These are phyloP conservation scores for Nudaria mundana DNA, from an alignment of 2,888 invertebrate genomes.

Conservation along the genomic window DNA sequence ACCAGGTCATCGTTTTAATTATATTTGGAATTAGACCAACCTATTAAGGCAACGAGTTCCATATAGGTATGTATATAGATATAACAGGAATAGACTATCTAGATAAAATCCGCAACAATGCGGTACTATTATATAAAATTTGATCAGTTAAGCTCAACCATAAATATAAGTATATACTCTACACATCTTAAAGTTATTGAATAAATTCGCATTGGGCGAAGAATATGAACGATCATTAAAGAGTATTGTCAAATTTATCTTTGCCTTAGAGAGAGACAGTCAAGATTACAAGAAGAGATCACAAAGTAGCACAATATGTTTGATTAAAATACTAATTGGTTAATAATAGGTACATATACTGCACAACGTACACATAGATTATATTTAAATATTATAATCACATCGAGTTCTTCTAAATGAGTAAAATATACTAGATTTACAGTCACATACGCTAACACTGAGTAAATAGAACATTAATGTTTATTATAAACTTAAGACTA, in stretches of 20 bases:
- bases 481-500: too few species aligned
- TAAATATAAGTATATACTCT: constrained; percentile 28
- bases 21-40: constrained; percentile 15
- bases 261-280: constrained; percentile 53
- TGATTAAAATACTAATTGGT: constrained; percentile 37
- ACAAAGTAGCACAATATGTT: constrained; percentile 57
- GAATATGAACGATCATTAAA: constrained; percentile 47
- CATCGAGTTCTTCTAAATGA: constrained; percentile 41
- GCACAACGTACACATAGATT: background rate
- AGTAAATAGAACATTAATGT: too few species aligned
- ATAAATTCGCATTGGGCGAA: constrained; percentile 34
- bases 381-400: constrained; percentile 44
- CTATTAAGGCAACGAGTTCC: constrained; percentile 36
- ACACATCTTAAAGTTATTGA: constrained; percentile 37
- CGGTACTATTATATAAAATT: constrained; percentile 25
- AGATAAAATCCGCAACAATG: too few species aligned
- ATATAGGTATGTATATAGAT: constrained; percentile 12
- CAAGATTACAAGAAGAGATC: constrained; percentile 51
- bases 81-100: constrained; percentile 28
- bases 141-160: constrained; percentile 43
- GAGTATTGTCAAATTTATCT: constrained; percentile 60
- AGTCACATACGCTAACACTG: too few species aligned
- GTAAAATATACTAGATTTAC: too few species aligned
- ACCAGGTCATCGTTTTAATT: too few species aligned
- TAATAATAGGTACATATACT: constrained; percentile 26